Base-by-base conservation (phyloP, 2,113 vertebrate genomes). In the Platysteira castanea region DNA sequence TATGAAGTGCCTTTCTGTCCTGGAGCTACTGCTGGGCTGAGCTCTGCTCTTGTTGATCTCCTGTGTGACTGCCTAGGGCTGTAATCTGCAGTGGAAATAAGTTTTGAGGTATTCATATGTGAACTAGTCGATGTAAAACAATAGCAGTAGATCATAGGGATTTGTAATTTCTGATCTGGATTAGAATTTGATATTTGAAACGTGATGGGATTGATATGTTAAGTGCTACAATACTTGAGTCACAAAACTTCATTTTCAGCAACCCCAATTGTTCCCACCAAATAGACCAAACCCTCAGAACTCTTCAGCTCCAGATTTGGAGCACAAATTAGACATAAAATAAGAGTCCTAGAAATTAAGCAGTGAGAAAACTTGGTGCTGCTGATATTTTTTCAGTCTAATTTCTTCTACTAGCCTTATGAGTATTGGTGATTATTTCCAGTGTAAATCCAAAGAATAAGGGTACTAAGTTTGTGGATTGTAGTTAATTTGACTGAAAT, bases 211-310 rank as follows among this genome's bases (percentile, higher is more conserved):
- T 33, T 73, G 44, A 64, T 89, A 39, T 56, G 14, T 75, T 28
- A 69, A 74, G 30, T 77, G 56, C 35, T 84, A 15, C 39, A 67
- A n/a, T 35, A 63, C 31, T 54, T 50, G 19, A 76, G 30, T 73
- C 26, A 42, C 30, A 81, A 50, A 31, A 59, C 15, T 69, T 42
- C 31, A 10, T 84, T 59, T 85, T 78, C 41, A 27, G 31, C 67
- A 75, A 54, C 26, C 21, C 22, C 1, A 11, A 0, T 78, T n/a
- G 11, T n/a, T 67, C 16, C n/a, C 17, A 53, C 5, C 6, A 44
- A 49, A 26, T 1, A 3, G 54, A 56, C 8, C 20, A 77, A 46
- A 44, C 21, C 21, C 16, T 92, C 33, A 54, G 26, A 96, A 64
- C 50, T 77, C 49, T 54, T 49, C 26, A 47, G 31, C 46, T 39